A percentile compares a stretch with the other conserved stretches of the same genome.
phyloP scores from a whole-genome alignment of 2,888 invertebrate genomes.

The Agrochola lychnidis region DNA sequence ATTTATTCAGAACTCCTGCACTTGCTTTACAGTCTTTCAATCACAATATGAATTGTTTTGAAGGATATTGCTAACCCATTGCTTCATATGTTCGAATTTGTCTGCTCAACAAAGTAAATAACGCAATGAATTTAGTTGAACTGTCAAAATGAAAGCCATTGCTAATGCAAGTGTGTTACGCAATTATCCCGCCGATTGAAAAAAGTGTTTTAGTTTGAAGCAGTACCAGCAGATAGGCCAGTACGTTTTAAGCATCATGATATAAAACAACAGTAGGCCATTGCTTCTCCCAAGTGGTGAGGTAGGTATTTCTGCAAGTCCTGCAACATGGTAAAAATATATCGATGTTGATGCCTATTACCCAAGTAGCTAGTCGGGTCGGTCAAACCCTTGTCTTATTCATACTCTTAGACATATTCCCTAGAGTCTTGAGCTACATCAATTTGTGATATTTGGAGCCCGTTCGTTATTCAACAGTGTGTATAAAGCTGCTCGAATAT shows the following conservation, averaged over 20 bases:
- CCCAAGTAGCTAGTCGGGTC: neutral
- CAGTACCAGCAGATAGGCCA: too few species aligned
- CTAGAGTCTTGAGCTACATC: constrained; percentile 32
- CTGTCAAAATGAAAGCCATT: too few species aligned
- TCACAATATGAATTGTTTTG: too few species aligned
- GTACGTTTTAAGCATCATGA: neutral
- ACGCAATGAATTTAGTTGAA: too few species aligned
- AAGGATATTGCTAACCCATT: too few species aligned
- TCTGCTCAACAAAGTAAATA: too few species aligned
- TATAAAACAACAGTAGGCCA: too few species aligned
- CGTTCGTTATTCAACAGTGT: constrained; percentile 39
- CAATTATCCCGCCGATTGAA: too few species aligned
- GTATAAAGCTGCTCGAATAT: constrained; percentile 43
- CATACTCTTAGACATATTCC: constrained; percentile 19
- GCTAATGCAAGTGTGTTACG: too few species aligned
- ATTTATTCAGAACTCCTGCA: neutral
- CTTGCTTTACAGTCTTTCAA: too few species aligned
- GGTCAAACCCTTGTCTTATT: constrained; percentile 14
- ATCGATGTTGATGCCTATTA: neutral
- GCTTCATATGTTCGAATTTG: too few species aligned
- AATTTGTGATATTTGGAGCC: constrained; percentile 43
- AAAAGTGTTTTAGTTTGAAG: neutral
- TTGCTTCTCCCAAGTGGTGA: neutral
- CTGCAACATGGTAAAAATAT: neutral
- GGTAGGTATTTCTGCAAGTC: neutral